These are phyloP conservation scores for Smithornis capensis DNA, from an alignment of 2,113 vertebrate species.

Conservation along the genomic window DNA sequence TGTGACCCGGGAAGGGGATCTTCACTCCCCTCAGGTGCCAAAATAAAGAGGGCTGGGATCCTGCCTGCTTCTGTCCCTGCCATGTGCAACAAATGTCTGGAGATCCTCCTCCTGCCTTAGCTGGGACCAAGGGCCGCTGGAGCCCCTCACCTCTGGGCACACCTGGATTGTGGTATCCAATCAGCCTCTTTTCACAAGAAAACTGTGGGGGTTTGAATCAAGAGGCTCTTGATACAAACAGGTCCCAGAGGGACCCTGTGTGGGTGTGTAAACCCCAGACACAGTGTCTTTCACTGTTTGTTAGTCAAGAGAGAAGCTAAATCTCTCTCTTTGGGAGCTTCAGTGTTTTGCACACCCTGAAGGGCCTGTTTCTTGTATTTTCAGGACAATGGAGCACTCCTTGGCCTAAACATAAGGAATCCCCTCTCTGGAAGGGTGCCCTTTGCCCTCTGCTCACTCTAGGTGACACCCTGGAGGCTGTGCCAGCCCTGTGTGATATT, in stretches of 20 bases:
- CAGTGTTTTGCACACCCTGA: background rate
- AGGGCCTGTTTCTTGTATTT: fast-evolving
- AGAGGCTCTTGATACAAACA: background rate
- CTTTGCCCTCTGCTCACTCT: background rate
- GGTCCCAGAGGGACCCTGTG: background rate
- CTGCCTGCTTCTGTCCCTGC: background rate
- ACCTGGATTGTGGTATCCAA: background rate
- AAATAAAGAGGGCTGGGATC: background rate
- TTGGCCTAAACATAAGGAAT: background rate
- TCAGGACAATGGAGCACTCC: background rate
- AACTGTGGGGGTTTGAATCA: background rate
- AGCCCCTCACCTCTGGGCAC: fast-evolving
- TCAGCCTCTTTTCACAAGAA: background rate
- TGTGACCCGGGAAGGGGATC: background rate
- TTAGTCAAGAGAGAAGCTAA: background rate
- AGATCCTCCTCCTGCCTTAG: background rate
- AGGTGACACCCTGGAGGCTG: background rate
- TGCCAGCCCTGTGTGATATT: background rate
- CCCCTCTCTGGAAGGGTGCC: background rate
- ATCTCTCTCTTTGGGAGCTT: background rate
- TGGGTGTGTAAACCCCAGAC: background rate
- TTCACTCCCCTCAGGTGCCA: background rate
- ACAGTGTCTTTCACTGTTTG: background rate
- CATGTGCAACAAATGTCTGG: fast-evolving
- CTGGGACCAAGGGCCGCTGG: background rate